Evolutionary conservation across 2,113 vertebrate genomes (phyloP).

Genomic region (Planiliza haematocheilus): DNA sequence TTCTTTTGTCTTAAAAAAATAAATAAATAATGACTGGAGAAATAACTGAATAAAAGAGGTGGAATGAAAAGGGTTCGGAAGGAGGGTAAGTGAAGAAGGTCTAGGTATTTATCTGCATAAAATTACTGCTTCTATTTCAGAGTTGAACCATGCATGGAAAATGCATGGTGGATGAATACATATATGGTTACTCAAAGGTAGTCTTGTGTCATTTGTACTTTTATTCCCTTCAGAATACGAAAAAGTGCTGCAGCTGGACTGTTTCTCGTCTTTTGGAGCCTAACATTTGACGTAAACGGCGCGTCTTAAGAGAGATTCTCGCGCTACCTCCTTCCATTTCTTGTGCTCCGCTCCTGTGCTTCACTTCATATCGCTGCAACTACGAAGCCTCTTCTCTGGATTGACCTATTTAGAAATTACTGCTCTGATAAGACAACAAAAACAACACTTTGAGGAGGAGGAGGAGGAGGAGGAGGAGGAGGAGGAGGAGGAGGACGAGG

Average conservation of each 20-base stretch:
- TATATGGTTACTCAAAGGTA: slow-evolving; percentile 40
- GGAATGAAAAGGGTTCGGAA: slow-evolving; percentile 37
- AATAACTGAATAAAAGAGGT: slow-evolving; percentile 25
- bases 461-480: not conserved
- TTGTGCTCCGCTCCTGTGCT: slow-evolving; percentile 8
- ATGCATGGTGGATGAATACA: slow-evolving; percentile 3
- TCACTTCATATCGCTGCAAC: slow-evolving; percentile 16
- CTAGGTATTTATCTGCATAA: slow-evolving; percentile 21
- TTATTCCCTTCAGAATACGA: no score
- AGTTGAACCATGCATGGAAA: not conserved
- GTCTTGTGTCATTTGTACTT: no score
- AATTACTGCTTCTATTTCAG: slow-evolving; percentile 14
- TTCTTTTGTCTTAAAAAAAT: not conserved
- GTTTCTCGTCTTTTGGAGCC: not conserved
- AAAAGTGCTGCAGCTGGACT: no score
- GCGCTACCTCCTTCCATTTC: not conserved
- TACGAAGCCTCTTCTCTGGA: slow-evolving; percentile 33
- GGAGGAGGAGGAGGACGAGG: not conserved
- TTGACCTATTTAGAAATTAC: slow-evolving; percentile 75
- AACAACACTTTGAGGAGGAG: slow-evolving; percentile 56
- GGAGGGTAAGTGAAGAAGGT: slow-evolving; percentile 6
- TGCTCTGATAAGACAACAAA: slow-evolving; percentile 60
- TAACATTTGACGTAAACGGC: not conserved
- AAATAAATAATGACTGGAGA: not conserved
- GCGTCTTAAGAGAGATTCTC: not conserved